Evolutionary conservation across 2,888 invertebrate species (phyloP).

Genomic region (Drosophila dives): DNA sequence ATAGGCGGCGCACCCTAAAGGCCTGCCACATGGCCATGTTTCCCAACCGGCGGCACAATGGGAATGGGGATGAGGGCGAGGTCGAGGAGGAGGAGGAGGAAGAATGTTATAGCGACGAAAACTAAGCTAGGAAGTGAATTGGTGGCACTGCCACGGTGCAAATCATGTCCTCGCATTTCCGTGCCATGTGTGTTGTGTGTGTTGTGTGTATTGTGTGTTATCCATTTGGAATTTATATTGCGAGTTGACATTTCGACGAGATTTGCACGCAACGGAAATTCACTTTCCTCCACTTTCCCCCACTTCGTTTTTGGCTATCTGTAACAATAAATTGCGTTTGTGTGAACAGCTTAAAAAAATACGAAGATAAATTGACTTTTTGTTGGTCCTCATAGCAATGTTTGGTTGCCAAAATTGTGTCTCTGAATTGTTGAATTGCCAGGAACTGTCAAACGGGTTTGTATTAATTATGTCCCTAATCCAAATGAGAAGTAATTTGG

Average conservation of each 20-base stretch:
- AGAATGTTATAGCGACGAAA: background rate
- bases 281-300: slow-evolving; percentile 27
- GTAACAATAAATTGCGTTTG: slow-evolving; percentile 56
- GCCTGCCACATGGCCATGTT: slow-evolving; percentile 41
- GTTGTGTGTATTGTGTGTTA: background rate
- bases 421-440: background rate
- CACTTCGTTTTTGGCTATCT: slow-evolving; percentile 44
- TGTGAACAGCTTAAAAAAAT: slow-evolving; percentile 16
- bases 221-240: slow-evolving; percentile 41
- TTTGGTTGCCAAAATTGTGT: background rate
- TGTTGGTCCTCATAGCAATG: background rate
- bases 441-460: slow-evolving; percentile 5
- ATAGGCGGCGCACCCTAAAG: slow-evolving; percentile 29
- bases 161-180: slow-evolving; percentile 22
- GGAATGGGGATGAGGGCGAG: background rate
- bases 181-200: background rate
- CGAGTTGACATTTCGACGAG: slow-evolving; percentile 40
- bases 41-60: background rate
- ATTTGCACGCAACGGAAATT: slow-evolving; percentile 51
- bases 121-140: slow-evolving; percentile 5
- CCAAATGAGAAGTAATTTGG: slow-evolving; percentile 1
- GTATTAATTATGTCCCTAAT: slow-evolving; percentile 1
- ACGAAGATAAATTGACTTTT: slow-evolving; percentile 5
- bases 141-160: slow-evolving; percentile 24
- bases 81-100: slow-evolving; percentile 4